Conservation (phyloP, 2,113 vertebrate species). For the Enhydra lutris region DNA sequence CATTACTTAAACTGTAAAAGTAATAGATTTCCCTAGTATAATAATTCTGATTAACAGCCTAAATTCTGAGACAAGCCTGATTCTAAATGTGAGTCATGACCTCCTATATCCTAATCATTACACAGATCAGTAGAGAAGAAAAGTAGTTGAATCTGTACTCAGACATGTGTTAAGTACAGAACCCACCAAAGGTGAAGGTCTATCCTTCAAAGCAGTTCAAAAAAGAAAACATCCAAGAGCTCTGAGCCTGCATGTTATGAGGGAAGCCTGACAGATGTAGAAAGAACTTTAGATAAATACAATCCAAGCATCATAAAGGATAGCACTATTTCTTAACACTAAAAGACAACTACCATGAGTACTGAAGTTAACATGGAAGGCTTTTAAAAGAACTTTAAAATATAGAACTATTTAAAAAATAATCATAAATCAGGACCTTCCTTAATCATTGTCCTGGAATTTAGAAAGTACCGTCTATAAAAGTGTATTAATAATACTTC, state of each 20-base stretch:
- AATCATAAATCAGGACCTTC: background rate
- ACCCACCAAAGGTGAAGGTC: constrained; percentile 9
- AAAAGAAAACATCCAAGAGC: background rate
- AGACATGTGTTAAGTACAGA: constrained; percentile 40
- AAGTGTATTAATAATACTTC: background rate
- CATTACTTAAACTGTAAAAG: background rate
- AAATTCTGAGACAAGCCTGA: constrained; percentile 21
- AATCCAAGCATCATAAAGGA: background rate
- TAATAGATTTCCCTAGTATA: background rate
- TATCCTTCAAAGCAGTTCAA: constrained; percentile 31
- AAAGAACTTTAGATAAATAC: background rate
- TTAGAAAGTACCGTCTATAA: background rate
- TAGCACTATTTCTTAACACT: background rate
- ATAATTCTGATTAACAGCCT: constrained; percentile 54
- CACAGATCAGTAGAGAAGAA: constrained; percentile 64
- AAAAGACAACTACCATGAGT: background rate
- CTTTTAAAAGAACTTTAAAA: background rate
- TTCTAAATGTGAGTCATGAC: constrained; percentile 54
- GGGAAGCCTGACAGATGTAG: background rate
- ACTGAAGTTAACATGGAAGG: background rate
- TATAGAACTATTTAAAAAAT: background rate
- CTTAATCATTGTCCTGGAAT: background rate
- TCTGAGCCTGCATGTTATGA: background rate
- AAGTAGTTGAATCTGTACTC: constrained; percentile 55
- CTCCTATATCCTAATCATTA: constrained; percentile 51